phyloP scores from a whole-genome alignment of 2,797 vertebrate genomes.

The Spinus olivaceus region DNA sequence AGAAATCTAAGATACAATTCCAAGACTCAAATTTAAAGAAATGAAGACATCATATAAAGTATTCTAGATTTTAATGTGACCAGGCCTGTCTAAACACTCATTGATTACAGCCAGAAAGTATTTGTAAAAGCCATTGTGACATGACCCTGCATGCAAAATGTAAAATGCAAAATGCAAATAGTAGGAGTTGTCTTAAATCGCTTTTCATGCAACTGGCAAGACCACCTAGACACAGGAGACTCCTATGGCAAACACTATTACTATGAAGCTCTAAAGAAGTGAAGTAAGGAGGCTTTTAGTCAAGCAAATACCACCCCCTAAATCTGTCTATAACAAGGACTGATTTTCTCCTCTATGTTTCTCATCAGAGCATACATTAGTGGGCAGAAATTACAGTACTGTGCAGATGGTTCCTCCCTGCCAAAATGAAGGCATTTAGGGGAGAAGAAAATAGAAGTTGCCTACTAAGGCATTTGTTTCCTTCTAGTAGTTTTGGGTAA shows the following conservation, averaged over 20 bases:
- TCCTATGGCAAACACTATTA: not conserved
- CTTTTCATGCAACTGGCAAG: not conserved
- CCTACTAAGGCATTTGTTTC: conserved; percentile 38
- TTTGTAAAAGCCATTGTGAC: not conserved
- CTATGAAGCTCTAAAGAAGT: not conserved
- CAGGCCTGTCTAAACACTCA: not conserved
- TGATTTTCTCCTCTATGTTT: conserved; percentile 11
- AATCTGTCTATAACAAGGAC: conserved; percentile 1
- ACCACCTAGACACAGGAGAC: not conserved
- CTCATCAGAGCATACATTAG: not conserved
- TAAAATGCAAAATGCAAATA: not conserved
- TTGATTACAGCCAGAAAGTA: not conserved
- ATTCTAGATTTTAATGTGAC: not conserved
- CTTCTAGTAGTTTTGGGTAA: not conserved
- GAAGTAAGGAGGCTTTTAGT: not conserved
- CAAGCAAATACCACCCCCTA: conserved; percentile 11
- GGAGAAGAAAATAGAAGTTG: conserved; percentile 42
- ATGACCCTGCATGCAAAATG: not conserved
- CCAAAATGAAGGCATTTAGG: conserved; percentile 33
- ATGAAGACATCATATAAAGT: not conserved
- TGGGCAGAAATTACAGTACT: conserved; percentile 48
- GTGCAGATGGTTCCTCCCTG: conserved; percentile 32
- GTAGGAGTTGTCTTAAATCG: not conserved
- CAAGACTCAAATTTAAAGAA: not conserved
- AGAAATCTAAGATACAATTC: not conserved